Base-by-base conservation (phyloP, 2,113 vertebrate genomes). In the Falco punctatus region DNA sequence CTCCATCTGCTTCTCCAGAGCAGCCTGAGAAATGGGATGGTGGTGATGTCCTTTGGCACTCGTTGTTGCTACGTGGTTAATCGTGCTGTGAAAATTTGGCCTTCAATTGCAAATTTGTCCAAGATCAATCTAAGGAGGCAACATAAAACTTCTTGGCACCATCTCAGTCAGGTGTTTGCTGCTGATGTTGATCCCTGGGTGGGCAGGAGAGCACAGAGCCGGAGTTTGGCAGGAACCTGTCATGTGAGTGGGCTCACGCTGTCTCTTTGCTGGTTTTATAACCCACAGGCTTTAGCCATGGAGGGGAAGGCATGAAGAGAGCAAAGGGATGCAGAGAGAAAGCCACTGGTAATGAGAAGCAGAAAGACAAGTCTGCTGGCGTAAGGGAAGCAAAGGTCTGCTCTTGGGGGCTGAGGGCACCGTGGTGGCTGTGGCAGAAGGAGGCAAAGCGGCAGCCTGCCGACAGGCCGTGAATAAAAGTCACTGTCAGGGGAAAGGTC, bases 131-230 rank as follows among this genome's bases (percentile, higher is more conserved):
- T 40, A 33, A 46, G 52, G 30, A 61, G 33, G 15, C 16, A 46
- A 32, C 0, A 1, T 16, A 17, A 71, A 81, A 26, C 57, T 70
- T 55, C 35, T 62, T 18, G 44, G 30, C 48, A 38, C 23, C 27
- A 3, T 7, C 48, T 42, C 0, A 0, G 46, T 8, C 7, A 5
- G 30, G 20, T 0, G 2, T 54, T 57, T 32, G 49, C 46, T 18
- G 16, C 61, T 73, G 77, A 13, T 57, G 57, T 27, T 16, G 16
- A 57, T 35, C 57, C 24, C 33, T 19, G 42, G 28, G 18, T 0
- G 0, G 23, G 42, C 73, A 81, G 55, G 30, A 67, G 84, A 81
- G 44, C 46, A 22, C 35, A 32, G 40, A 35, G 57, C 6, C 15
- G 11, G 48, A 7, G 9, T 38, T n/a, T 42, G 46, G 59, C 28